Evolutionary conservation across 2,888 invertebrate genomes (phyloP).

Genomic region (Drosophila affinis): DNA sequence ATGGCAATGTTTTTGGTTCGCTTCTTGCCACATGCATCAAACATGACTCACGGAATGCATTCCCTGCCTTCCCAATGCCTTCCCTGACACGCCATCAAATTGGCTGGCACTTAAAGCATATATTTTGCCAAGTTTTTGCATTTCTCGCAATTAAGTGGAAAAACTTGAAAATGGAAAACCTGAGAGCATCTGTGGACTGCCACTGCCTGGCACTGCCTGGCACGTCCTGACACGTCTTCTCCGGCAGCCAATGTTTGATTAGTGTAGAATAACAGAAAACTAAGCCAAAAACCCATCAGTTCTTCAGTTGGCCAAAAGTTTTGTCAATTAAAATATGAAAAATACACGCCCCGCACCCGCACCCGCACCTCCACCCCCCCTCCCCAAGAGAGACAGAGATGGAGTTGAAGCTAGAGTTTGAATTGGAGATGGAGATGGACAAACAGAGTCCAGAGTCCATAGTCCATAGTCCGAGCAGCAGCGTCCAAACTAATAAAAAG

Average conservation of each 20-base stretch:
- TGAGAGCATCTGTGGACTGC: neutral
- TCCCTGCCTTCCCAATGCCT: neutral
- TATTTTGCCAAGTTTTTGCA: neutral
- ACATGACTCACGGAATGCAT: conserved; percentile 48
- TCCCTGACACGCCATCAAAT: conserved; percentile 39
- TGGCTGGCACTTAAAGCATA: conserved; percentile 46
- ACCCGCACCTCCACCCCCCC: no score
- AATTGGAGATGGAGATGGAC: conserved; percentile 7
- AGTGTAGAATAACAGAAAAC: conserved; percentile 60
- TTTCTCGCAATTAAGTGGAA: conserved; percentile 32
- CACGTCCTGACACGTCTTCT: no score
- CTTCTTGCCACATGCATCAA: conserved; percentile 52
- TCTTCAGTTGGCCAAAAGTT: conserved; percentile 70
- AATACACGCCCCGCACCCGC: conserved; percentile 52
- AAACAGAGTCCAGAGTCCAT: conserved; percentile 19
- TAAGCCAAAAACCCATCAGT: conserved; percentile 66
- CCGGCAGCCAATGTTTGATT: conserved; percentile 37
- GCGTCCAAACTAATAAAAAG: conserved; percentile 74
- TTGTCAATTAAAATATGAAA: conserved; percentile 79
- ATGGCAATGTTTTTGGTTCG: conserved; percentile 11
- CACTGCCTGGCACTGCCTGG: no score
- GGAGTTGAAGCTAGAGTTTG: conserved; percentile 2
- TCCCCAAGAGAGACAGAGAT: neutral
- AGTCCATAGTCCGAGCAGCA: conserved; percentile 23
- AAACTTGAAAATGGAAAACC: conserved; percentile 32